These are phyloP conservation scores for Periophthalmus modestus DNA, from an alignment of 2,113 vertebrate genomes.

Conservation along the genomic window DNA sequence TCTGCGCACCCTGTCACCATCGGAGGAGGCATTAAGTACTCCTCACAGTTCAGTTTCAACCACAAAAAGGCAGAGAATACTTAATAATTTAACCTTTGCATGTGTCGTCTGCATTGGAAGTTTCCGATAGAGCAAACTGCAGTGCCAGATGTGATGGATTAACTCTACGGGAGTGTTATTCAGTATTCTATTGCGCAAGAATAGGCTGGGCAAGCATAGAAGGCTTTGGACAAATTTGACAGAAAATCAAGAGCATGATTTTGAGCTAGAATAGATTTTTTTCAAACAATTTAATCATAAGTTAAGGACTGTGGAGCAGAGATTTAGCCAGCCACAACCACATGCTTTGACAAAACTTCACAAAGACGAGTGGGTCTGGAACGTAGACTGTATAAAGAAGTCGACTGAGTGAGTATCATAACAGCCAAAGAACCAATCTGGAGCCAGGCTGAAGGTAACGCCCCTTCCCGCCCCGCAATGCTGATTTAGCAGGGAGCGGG, in stretches of 20 bases:
- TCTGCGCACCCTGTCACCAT: background rate
- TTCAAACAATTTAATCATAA: background rate
- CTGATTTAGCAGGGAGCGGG: no score
- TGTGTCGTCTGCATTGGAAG: background rate
- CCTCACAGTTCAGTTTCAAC: background rate
- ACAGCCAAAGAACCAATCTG: no score
- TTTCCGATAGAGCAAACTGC: background rate
- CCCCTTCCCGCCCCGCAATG: no score
- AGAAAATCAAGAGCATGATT: background rate
- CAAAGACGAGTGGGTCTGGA: no score
- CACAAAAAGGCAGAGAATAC: background rate
- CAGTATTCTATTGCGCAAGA: background rate
- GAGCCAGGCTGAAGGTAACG: no score
- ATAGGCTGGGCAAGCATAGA: background rate
- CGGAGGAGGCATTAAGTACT: background rate
- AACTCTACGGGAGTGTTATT: background rate
- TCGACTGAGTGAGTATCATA: no score
- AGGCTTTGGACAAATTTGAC: background rate
- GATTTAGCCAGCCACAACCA: no score
- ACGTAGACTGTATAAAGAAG: no score
- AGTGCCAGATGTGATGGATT: background rate
- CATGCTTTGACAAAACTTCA: no score
- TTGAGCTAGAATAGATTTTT: background rate
- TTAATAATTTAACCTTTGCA: constrained; percentile 10
- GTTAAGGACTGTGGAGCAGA: no score